These are phyloP conservation scores for Telmatochromis sp. DNA, from an alignment of 2,113 vertebrate species.

Conservation along the genomic window DNA sequence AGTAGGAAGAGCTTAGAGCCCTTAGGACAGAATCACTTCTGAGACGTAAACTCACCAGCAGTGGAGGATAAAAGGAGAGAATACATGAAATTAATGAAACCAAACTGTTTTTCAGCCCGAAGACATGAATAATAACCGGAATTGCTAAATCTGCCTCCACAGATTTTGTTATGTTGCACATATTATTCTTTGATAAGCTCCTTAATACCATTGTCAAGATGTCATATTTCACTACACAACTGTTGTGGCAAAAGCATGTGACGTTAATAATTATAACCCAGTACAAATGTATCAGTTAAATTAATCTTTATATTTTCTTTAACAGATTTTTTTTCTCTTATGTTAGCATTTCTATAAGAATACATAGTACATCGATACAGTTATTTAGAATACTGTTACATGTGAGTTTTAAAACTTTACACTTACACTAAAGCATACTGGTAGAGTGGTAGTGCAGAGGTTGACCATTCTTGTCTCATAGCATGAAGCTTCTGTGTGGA, in stretches of 20 bases:
- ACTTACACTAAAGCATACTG: fast-evolving
- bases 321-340: neutral
- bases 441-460: neutral
- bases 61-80: conserved; percentile 45
- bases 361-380: neutral
- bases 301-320: neutral
- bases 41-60: conserved; percentile 31
- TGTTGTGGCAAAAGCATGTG: neutral
- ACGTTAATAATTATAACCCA: neutral
- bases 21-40: neutral
- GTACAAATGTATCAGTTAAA: neutral
- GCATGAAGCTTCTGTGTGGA: neutral
- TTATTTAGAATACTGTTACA: neutral
- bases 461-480: fast-evolving
- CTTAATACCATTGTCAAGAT: neutral
- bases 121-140: conserved; percentile 10
- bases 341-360: neutral
- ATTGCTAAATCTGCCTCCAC: neutral
- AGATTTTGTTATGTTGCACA: neutral
- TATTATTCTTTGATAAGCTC: neutral
- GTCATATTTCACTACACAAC: neutral
- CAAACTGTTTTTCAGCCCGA: conserved; percentile 29
- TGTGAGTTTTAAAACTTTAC: neutral
- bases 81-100: conserved; percentile 43
- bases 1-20: conserved; percentile 5